Evolutionary conservation across 1,140 invertebrate genomes (phyloP).

Genomic region (Drosophila pseudoananassae): DNA sequence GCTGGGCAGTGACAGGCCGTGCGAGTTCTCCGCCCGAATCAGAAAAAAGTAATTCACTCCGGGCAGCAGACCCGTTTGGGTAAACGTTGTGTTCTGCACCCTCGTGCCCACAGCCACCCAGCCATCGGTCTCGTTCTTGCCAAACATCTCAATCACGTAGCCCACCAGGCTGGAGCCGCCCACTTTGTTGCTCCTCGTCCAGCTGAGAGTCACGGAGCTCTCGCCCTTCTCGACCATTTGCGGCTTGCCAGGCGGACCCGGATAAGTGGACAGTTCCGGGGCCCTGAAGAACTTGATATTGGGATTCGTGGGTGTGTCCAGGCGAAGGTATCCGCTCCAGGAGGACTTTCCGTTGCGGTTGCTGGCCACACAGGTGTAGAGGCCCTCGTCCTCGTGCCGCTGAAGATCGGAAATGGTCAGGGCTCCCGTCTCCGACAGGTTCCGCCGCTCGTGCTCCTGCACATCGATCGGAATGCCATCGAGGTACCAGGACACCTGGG

Average conservation of each 20-base stretch:
- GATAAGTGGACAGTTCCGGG: constrained; percentile 90
- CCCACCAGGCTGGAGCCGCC: constrained; percentile 92
- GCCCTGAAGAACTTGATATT: constrained; percentile 93
- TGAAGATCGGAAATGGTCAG: constrained; percentile 91
- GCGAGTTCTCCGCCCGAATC: constrained; percentile 93
- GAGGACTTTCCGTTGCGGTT: constrained; percentile 93
- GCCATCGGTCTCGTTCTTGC: constrained; percentile 84
- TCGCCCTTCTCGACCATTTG: constrained; percentile 90
- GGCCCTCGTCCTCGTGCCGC: constrained; percentile 88
- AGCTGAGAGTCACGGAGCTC: constrained; percentile 91
- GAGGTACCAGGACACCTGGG: constrained; percentile 93
- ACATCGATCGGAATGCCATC: constrained; percentile 89
- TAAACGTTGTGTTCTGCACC: constrained; percentile 87
- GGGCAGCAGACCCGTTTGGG: constrained; percentile 88
- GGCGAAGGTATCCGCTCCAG: constrained; percentile 91
- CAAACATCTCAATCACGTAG: constrained; percentile 90
- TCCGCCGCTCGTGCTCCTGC: constrained; percentile 86
- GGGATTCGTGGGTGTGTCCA: constrained; percentile 92
- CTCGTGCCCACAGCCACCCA: constrained; percentile 87
- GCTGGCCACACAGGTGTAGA: constrained; percentile 93
- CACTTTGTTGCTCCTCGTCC: constrained; percentile 91
- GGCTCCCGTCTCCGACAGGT: constrained; percentile 88
- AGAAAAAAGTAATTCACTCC: constrained; percentile 94
- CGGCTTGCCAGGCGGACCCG: constrained; percentile 91
- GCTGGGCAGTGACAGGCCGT: constrained; percentile 90